phyloP scores from a whole-genome alignment of 2,113 vertebrate genomes.

The Oryzias melastigma region DNA sequence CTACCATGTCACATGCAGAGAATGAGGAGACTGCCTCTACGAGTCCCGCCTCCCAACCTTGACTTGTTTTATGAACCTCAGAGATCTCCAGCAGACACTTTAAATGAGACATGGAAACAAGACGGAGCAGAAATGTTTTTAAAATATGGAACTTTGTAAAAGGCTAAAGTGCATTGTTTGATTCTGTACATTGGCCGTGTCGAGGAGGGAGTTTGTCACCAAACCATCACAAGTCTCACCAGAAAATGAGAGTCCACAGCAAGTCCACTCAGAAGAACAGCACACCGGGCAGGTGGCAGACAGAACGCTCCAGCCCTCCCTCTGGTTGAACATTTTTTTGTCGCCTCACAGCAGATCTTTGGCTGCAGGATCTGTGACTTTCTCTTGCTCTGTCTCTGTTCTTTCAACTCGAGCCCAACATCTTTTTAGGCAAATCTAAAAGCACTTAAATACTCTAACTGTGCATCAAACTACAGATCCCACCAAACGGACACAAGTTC shows the following conservation, averaged over 20 bases:
- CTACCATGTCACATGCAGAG: constrained; percentile 1
- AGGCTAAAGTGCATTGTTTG: constrained; percentile 73
- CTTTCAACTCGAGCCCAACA: constrained; percentile 15
- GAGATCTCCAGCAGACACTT: constrained; percentile 6
- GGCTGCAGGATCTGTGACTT: neutral
- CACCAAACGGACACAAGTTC: constrained; percentile 6
- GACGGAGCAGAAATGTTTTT: neutral
- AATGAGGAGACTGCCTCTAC: neutral
- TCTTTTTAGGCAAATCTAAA: constrained; percentile 7
- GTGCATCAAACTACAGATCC: neutral
- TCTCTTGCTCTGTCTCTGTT: neutral
- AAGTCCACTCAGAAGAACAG: constrained; percentile 58
- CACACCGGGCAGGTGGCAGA: constrained; percentile 27
- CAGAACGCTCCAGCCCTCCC: neutral
- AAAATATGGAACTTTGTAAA: constrained; percentile 33
- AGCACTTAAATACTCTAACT: neutral
- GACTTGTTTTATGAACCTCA: constrained; percentile 7
- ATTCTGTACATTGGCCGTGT: constrained; percentile 47
- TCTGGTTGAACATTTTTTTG: constrained; percentile 2
- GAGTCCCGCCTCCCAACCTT: neutral
- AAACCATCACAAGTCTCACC: neutral
- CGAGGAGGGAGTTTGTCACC: constrained; percentile 11
- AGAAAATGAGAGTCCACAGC: constrained; percentile 54
- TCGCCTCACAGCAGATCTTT: constrained; percentile 3
- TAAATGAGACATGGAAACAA: constrained; percentile 8